Evolutionary conservation across 2,113 vertebrate species (phyloP), one percentile per base, ranked within the genome.

Genomic region (Colaptes auratus): DNA sequence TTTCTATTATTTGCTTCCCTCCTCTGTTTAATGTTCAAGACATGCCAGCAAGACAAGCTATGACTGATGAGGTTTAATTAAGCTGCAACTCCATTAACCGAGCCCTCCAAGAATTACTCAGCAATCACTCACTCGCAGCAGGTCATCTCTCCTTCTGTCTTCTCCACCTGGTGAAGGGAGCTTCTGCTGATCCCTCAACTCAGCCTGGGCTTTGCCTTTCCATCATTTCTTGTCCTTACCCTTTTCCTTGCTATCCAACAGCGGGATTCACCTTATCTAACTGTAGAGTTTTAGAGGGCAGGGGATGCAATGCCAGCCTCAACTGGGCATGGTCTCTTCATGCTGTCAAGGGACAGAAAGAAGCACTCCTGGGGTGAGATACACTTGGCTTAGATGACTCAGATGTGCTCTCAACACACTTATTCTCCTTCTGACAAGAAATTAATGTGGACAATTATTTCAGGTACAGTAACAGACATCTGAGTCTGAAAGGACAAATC

Each of bases 21-120:
- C 48, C 52, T 81, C 61, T 67, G 61, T 78, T 91, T 82, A 70
- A 55, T 58, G 25, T 44, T 79, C 82, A 61, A 73, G 78, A 71
- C 55, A 77, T 61, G 77, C 71, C 92, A 92, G 55, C 52, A 55
- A 72, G 55, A 30, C 39, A 78, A 71, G 19, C 28, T 50, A 7
- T 70, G 64, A 94, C 82, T 66, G 50, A 82, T 86, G 86, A 91
- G 44, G 44, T 79, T 92, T 95, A 96, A 94, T 95, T 88, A 93
- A 88, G 52, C 55, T 76, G 72, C 76, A 61, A 8, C 46, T 88
- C 52, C 64, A 80, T 90, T 93, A 86, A 39, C 59, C n/a, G 39
- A 73, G 65, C 76, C 50, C 75, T 48, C 12, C 55, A 50, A 76
- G 79, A 88, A 58, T 63, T 66, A n/a, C 27, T 39, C 67, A 85